Conservation (phyloP, 2,797 vertebrate species). For the Scleropages formosus region DNA sequence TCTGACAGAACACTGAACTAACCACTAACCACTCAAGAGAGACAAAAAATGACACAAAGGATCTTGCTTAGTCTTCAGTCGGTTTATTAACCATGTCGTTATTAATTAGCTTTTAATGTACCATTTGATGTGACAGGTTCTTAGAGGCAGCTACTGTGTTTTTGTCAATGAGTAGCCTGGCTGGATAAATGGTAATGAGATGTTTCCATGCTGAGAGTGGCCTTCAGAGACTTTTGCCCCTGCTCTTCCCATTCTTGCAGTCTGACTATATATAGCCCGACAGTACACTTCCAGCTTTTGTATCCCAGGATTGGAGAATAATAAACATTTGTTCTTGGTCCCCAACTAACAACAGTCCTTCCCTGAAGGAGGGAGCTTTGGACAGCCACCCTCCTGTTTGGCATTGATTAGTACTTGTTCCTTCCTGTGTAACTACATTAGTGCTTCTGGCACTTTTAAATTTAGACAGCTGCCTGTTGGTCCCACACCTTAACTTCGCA, state of each 20-base stretch:
- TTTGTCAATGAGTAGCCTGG: too few relatives aligned
- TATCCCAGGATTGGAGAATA: conserved; percentile 27
- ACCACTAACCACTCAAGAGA: too few relatives aligned
- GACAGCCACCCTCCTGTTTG: background rate
- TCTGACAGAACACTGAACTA: too few relatives aligned
- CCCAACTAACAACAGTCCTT: conserved; percentile 39
- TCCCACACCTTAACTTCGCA: background rate
- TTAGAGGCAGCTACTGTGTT: too few relatives aligned
- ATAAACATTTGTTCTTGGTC: conserved; percentile 18
- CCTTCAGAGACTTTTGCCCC: conserved; percentile 33
- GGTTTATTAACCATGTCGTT: too few relatives aligned
- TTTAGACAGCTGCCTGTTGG: conserved; percentile 8
- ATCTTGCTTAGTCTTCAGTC: too few relatives aligned
- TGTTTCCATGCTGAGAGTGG: conserved; percentile 32
- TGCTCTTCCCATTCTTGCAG: conserved; percentile 44
- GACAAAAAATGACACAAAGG: too few relatives aligned
- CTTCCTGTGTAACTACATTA: conserved; percentile 17
- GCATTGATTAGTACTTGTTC: conserved; percentile 1
- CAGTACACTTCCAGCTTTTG: conserved; percentile 50
- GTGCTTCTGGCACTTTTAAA: conserved; percentile 13
- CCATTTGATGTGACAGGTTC: too few relatives aligned
- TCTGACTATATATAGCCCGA: background rate
- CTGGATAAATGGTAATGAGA: background rate
- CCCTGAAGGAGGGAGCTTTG: background rate
- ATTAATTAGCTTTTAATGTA: too few relatives aligned